Percentiles rank a stretch among this genome's conserved stretches.
These are phyloP conservation scores for Agonopterix alstromeriana DNA, from an alignment of 2,888 invertebrate species.

Conservation along the genomic window DNA sequence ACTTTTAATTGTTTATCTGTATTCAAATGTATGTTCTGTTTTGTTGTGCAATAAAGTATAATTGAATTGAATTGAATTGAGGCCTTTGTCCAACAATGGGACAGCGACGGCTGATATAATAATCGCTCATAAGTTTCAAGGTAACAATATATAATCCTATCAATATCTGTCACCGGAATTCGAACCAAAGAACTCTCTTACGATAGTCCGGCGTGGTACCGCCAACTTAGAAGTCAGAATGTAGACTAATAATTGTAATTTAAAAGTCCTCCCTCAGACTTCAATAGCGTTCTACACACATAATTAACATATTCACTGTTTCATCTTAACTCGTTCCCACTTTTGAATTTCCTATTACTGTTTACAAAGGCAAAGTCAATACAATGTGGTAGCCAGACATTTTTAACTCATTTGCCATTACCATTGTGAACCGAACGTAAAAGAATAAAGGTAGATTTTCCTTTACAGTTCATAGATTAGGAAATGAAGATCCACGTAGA, in stretches of 20 bases:
- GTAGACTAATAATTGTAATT: neutral
- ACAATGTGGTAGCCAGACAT: conserved; percentile 54
- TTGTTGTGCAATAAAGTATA: too few relatives aligned
- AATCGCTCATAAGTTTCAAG: too few relatives aligned
- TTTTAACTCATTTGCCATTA: conserved; percentile 26
- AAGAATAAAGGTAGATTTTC: conserved; percentile 19
- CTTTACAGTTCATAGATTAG: conserved; percentile 25
- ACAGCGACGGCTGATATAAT: too few relatives aligned
- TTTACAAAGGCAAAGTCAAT: conserved; percentile 72
- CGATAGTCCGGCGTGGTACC: too few relatives aligned
- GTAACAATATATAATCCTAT: too few relatives aligned
- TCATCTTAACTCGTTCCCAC: conserved; percentile 69
- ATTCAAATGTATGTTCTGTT: too few relatives aligned
- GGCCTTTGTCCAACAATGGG: too few relatives aligned
- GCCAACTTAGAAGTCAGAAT: too few relatives aligned
- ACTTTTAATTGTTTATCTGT: too few relatives aligned
- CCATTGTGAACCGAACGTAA: neutral
- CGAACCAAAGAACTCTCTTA: too few relatives aligned
- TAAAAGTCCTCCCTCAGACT: conserved; percentile 19
- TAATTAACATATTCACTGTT: conserved; percentile 73
- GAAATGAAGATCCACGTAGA: conserved; percentile 58
- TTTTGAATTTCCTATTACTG: conserved; percentile 73
- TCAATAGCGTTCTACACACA: conserved; percentile 28
- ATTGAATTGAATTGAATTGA: too few relatives aligned
- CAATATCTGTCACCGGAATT: too few relatives aligned